These are phyloP conservation scores for Isurus oxyrinchus DNA, from an alignment of 2,113 vertebrate species.

Conservation along the genomic window DNA sequence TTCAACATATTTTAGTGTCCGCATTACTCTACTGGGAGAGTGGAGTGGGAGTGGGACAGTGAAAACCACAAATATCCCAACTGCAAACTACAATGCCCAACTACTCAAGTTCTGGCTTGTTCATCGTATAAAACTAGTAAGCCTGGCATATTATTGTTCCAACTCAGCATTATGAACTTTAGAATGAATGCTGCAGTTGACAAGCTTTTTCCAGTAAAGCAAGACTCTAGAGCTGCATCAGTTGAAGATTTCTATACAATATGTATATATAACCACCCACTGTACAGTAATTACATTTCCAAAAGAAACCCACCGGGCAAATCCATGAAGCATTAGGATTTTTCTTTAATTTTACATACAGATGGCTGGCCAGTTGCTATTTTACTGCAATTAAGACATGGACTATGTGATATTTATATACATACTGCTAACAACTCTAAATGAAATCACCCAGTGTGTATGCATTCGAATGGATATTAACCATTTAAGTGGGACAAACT, in stretches of 20 bases:
- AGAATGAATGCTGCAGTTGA: background rate
- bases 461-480: background rate
- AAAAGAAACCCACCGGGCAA: background rate
- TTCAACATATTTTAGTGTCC: background rate
- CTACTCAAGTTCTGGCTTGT: background rate
- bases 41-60: background rate
- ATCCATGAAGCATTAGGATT: background rate
- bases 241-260: background rate
- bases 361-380: background rate
- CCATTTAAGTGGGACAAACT: background rate
- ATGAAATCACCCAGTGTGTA: background rate
- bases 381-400: background rate
- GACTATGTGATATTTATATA: background rate
- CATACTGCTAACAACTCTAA: conserved; percentile 9
- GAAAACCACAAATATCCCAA: background rate
- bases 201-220: background rate
- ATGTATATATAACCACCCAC: background rate
- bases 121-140: background rate
- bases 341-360: background rate
- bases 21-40: background rate
- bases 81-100: background rate
- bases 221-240: background rate
- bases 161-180: background rate
- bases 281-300: conserved; percentile 6
- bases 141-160: background rate